Evolutionary conservation across 2,113 vertebrate genomes (phyloP), one percentile per base, ranked within the genome.

Genomic region (Trogon surrucura): DNA sequence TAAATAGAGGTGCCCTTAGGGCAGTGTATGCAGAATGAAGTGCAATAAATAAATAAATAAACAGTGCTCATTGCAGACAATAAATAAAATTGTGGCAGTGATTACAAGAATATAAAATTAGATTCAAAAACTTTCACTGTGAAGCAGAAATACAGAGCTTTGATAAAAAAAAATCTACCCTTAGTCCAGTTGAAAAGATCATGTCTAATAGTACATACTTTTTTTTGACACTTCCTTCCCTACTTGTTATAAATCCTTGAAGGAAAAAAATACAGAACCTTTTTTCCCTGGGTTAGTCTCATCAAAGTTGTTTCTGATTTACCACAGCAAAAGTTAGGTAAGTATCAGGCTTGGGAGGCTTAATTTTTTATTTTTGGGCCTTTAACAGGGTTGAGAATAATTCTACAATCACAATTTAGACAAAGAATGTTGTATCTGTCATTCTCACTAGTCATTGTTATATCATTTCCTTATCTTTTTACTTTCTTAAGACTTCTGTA

Each of bases 1-100:
- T 89, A 92, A 94, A 90, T 30, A 64, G 78, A 79, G 45, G 57
- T 92, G 75, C 78, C 85, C 88, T 93, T 60, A 66, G 88, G 93
- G 89, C 58, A 88, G 51, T 27, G 19, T 72, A 89, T 88, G 71
- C 53, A 91, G 70, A 92, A 88, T 25, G 4, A 17, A 79, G 45
- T 54, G 17, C 36, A 85, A 78, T 73, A 88, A 78, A 84, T 88
- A 87, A 78, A 78, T 50, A 47, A 47, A 29, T n/a, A 80, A 80
- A 54, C 44, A 67, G 30, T 16, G 20, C 51, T 91, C 34, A 34
- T 56, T 80, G 50, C 13, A 79, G 81, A 54, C 27, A 79, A 61
- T 75, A 89, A 82, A 89, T 53, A 84, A 93, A 66, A 80, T 48
- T 12, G 3, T 87, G 58, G 41, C 17, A 50, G n/a, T 61, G 48